Percentiles rank a stretch among this genome's conserved stretches.
These are phyloP conservation scores for Troides helena DNA, from an alignment of 2,888 invertebrate genomes.

Conservation along the genomic window DNA sequence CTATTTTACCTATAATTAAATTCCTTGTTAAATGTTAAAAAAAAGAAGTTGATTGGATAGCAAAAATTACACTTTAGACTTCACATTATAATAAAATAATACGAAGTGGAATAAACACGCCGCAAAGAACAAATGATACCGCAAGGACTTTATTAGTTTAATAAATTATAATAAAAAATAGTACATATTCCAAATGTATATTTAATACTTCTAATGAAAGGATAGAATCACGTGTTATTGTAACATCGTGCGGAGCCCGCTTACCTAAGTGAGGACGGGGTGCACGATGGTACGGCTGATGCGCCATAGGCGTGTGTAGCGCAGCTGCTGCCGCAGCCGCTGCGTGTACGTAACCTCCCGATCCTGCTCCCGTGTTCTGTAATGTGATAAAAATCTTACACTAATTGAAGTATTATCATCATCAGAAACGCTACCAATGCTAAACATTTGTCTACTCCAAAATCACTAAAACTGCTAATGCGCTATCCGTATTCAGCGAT, in stretches of 20 bases:
- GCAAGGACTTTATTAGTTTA: too few relatives aligned
- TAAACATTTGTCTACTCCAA: too few relatives aligned
- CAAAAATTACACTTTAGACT: not conserved
- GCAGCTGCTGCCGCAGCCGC: conserved; percentile 78
- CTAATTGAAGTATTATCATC: not conserved
- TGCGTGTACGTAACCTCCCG: conserved; percentile 47
- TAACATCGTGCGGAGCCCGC: not conserved
- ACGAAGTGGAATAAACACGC: not conserved
- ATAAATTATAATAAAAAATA: too few relatives aligned
- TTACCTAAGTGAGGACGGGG: conserved; percentile 73
- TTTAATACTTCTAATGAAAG: too few relatives aligned
- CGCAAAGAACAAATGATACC: too few relatives aligned
- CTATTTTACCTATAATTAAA: conserved; percentile 18
- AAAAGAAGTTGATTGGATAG: not conserved
- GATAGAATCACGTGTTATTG: too few relatives aligned
- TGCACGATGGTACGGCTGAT: conserved; percentile 69
- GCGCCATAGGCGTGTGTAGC: conserved; percentile 80
- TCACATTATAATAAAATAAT: not conserved
- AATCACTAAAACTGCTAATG: too few relatives aligned
- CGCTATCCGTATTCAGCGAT: too few relatives aligned
- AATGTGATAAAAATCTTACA: conserved; percentile 1
- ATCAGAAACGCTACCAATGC: not conserved
- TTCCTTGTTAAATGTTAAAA: conserved; percentile 3
- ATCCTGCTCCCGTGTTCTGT: conserved; percentile 59
- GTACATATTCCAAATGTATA: too few relatives aligned